Conservation (phyloP, 1,140 invertebrate species). For the Phocides pigmalion region DNA sequence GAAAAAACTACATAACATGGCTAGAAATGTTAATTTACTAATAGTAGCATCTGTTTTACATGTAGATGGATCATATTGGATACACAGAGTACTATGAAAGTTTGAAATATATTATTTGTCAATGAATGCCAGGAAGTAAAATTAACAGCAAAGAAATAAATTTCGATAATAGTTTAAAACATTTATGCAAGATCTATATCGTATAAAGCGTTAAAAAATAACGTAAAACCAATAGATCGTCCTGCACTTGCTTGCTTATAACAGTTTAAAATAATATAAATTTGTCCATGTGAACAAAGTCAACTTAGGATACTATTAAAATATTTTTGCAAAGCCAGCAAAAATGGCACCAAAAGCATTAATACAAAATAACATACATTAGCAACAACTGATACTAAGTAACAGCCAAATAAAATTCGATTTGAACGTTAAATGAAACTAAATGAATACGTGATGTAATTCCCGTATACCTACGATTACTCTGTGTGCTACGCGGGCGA, state of each 20-base stretch:
- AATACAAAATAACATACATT: slow-evolving; percentile 28
- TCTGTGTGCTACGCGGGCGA: background rate
- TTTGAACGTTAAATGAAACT: slow-evolving; percentile 31
- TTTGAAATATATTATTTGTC: no score
- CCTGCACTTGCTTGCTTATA: slow-evolving; percentile 31
- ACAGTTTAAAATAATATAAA: slow-evolving; percentile 10
- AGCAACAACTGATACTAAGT: slow-evolving; percentile 45
- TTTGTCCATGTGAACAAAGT: background rate
- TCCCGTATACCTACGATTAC: slow-evolving; percentile 9
- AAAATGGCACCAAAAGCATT: slow-evolving; percentile 54
- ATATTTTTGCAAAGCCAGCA: slow-evolving; percentile 32
- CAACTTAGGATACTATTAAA: slow-evolving; percentile 28
- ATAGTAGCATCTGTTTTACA: no score
- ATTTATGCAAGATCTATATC: no score
- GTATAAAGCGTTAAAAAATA: background rate
- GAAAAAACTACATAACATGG: no score
- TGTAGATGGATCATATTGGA: no score
- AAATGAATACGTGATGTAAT: slow-evolving; percentile 42
- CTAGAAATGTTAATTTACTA: no score
- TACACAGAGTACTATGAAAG: no score
- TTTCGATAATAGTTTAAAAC: no score
- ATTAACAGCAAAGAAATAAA: no score
- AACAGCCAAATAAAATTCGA: slow-evolving; percentile 44
- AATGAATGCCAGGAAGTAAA: no score
- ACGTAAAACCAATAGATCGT: slow-evolving; percentile 38